Evolutionary conservation across 1,140 invertebrate genomes (phyloP).

Genomic region (Pseudomyrmex cubaensis): DNA sequence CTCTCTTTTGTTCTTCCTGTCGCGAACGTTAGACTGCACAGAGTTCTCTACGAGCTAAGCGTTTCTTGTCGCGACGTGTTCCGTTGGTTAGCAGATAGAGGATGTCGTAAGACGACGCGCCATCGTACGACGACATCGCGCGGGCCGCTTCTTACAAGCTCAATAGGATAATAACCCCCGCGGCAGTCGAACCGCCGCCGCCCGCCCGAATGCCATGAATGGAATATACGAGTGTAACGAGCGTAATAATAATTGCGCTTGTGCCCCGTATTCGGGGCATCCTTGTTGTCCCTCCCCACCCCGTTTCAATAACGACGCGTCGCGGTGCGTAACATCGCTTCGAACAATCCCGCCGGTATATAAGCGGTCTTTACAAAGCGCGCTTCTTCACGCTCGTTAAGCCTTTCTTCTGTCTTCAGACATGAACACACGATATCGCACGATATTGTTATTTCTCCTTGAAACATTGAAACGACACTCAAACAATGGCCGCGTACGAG

Average conservation of each 20-base stretch:
- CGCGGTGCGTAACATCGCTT: background rate
- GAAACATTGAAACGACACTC: background rate
- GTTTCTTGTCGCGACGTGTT: constrained; percentile 63
- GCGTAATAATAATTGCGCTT: constrained; percentile 80
- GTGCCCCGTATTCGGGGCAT: constrained; percentile 54
- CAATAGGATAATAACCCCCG: constrained; percentile 82
- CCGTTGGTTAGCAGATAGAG: constrained; percentile 55
- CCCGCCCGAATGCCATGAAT: constrained; percentile 74
- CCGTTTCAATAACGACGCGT: constrained; percentile 32
- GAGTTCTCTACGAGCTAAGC: constrained; percentile 35
- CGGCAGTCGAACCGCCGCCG: constrained; percentile 48
- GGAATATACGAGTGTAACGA: constrained; percentile 72
- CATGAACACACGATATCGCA: background rate
- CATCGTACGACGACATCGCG: constrained; percentile 73
- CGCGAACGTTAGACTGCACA: constrained; percentile 26
- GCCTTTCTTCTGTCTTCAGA: constrained; percentile 21
- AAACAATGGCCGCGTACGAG: background rate
- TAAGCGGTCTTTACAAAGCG: constrained; percentile 33
- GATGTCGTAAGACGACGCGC: constrained; percentile 75
- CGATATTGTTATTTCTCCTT: constrained; percentile 20
- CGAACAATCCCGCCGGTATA: constrained; percentile 4
- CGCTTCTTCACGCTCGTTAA: constrained; percentile 43
- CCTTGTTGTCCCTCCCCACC: background rate
- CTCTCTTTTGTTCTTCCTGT: background rate
- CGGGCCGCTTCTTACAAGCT: constrained; percentile 79